Conservation (phyloP, 2,888 invertebrate genomes). For the Ptychoptera albimana region DNA sequence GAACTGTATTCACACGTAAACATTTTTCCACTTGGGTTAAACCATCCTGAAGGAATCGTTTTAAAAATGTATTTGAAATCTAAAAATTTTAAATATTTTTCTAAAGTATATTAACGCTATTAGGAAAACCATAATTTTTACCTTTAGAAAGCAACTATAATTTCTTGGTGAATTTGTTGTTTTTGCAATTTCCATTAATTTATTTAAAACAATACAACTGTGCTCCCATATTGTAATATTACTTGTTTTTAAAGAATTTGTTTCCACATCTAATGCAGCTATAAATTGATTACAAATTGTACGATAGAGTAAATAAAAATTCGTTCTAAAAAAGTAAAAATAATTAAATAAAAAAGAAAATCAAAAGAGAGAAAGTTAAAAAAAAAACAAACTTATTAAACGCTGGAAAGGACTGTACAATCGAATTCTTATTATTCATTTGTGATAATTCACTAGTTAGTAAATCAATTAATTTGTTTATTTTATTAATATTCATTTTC, state of each 20-base stretch:
- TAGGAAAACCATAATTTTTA: slow-evolving; percentile 11
- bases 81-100: slow-evolving; percentile 12
- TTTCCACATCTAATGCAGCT: slow-evolving; percentile 35
- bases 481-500: slow-evolving; percentile 38
- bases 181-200: slow-evolving; percentile 48
- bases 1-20: slow-evolving; percentile 51
- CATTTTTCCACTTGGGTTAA: slow-evolving; percentile 61
- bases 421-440: slow-evolving; percentile 40
- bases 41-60: slow-evolving; percentile 50
- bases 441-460: slow-evolving; percentile 38
- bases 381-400: slow-evolving; percentile 36
- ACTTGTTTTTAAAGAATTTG: slow-evolving; percentile 33
- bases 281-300: slow-evolving; percentile 45
- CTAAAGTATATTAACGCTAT: too few relatives aligned
- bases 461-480: slow-evolving; percentile 39
- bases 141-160: slow-evolving; percentile 46
- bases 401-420: slow-evolving; percentile 41
- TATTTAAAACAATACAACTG: slow-evolving; percentile 42
- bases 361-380: background rate
- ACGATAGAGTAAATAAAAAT: slow-evolving; percentile 50
- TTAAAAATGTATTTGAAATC: slow-evolving; percentile 48
- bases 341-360: too few relatives aligned
- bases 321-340: slow-evolving; percentile 28
- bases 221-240: slow-evolving; percentile 51
- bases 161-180: slow-evolving; percentile 43